Conservation (phyloP, 2,113 vertebrate genomes). For the Brachionichthys hirsutus region DNA sequence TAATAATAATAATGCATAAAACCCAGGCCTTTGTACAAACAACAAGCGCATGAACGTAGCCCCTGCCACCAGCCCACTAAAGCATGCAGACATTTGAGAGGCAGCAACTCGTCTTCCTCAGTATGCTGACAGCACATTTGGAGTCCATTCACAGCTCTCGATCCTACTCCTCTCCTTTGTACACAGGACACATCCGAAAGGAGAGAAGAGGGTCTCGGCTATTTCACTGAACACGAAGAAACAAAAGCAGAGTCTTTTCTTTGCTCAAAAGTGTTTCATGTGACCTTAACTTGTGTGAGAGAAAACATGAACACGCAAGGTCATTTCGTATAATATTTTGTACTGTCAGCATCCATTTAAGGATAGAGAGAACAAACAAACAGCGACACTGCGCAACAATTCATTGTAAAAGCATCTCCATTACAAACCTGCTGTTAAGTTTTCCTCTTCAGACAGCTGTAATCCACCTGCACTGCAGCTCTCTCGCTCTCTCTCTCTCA, state of each 20-base stretch:
- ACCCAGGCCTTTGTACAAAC: slow-evolving; percentile 30
- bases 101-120: slow-evolving; percentile 62
- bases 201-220: slow-evolving; percentile 47
- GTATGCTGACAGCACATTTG: slow-evolving; percentile 59
- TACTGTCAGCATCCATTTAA: slow-evolving; percentile 5
- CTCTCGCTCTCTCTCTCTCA: slow-evolving; percentile 60
- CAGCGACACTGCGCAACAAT: not conserved
- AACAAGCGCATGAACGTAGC: slow-evolving; percentile 15
- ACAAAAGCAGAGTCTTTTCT: not conserved
- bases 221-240: slow-evolving; percentile 34
- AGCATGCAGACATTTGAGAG: slow-evolving; percentile 70
- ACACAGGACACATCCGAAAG: slow-evolving; percentile 60
- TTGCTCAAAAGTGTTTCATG: slow-evolving; percentile 15
- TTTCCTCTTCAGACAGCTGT: slow-evolving; percentile 25
- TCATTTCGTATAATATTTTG: too few relatives aligned
- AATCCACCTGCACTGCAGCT: slow-evolving; percentile 72
- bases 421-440: slow-evolving; percentile 54
- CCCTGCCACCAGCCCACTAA: slow-evolving; percentile 9
- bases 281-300: not conserved
- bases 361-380: too few relatives aligned
- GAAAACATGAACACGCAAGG: too few relatives aligned
- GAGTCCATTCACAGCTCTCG: slow-evolving; percentile 62
- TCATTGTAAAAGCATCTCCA: slow-evolving; percentile 3
- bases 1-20: slow-evolving; percentile 16
- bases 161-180: slow-evolving; percentile 60